A percentile compares a stretch with the other conserved stretches of the same genome.
Evolutionary conservation across 2,113 vertebrate species (phyloP).

Genomic region (Capra hircus): DNA sequence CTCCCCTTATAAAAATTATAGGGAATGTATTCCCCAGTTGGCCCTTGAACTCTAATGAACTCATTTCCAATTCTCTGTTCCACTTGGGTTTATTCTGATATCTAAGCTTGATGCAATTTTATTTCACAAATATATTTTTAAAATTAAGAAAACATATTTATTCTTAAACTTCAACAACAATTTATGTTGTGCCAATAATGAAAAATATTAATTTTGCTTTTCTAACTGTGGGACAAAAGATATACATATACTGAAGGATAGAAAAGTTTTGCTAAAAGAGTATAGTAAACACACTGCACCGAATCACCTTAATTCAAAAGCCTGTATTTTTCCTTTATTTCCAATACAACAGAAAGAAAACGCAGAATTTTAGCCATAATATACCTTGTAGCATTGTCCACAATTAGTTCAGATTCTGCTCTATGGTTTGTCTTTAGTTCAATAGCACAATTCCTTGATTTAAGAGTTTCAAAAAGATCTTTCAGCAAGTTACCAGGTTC

Average conservation of each 20-base stretch:
- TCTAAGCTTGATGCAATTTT: not conserved
- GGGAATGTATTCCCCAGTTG: not conserved
- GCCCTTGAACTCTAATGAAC: not conserved
- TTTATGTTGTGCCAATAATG: not conserved
- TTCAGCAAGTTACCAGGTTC: slow-evolving; percentile 85
- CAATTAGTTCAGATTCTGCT: slow-evolving; percentile 87
- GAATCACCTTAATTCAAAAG: not conserved
- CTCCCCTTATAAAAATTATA: not conserved
- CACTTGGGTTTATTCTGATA: not conserved
- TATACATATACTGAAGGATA: not conserved
- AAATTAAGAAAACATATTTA: not conserved
- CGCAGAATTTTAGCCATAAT: not conserved
- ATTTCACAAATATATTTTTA: not conserved
- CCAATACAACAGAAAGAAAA: not conserved
- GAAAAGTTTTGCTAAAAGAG: not conserved
- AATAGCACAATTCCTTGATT: slow-evolving; percentile 77
- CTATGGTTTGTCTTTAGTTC: slow-evolving; percentile 89
- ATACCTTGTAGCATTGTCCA: slow-evolving; percentile 86
- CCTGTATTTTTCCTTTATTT: not conserved
- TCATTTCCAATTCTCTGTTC: not conserved
- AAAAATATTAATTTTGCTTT: slow-evolving; percentile 24
- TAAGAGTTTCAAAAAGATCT: slow-evolving; percentile 84
- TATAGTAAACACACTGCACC: not conserved
- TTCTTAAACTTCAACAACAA: slow-evolving; percentile 6
- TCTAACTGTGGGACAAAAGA: not conserved